phyloP scores from a whole-genome alignment of 1,140 invertebrate genomes.

The Parapsyche elsis region DNA sequence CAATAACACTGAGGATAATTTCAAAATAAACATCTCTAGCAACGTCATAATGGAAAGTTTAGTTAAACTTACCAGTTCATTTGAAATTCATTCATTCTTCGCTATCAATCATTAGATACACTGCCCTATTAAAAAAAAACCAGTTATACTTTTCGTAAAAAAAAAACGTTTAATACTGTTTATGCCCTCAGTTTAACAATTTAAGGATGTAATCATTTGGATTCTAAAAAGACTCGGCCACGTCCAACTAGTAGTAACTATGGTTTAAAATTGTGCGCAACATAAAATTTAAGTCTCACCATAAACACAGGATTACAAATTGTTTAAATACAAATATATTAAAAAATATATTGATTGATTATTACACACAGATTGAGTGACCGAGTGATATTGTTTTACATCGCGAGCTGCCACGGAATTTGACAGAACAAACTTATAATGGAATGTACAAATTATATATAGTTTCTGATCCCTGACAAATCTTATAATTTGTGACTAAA shows the following conservation, averaged over 20 bases:
- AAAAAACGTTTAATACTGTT: slow-evolving; percentile 55
- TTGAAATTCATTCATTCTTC: slow-evolving; percentile 68
- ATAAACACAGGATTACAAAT: slow-evolving; percentile 60
- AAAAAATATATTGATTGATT: slow-evolving; percentile 49
- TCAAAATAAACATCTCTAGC: slow-evolving; percentile 63
- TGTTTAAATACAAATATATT: slow-evolving; percentile 62
- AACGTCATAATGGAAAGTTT: slow-evolving; percentile 50
- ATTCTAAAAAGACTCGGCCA: slow-evolving; percentile 45
- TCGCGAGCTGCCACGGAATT: slow-evolving; percentile 49
- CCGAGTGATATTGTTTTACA: slow-evolving; percentile 35
- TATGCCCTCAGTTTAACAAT: slow-evolving; percentile 41
- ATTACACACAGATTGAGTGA: slow-evolving; percentile 37
- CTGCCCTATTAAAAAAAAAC: slow-evolving; percentile 63
- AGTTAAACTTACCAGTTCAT: slow-evolving; percentile 59
- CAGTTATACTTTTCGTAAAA: slow-evolving; percentile 53
- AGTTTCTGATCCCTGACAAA: slow-evolving; percentile 66
- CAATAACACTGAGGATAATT: slow-evolving; percentile 69
- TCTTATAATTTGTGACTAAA: slow-evolving; percentile 66
- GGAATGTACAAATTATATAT: slow-evolving; percentile 77
- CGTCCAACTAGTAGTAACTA: slow-evolving; percentile 21
- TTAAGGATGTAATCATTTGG: slow-evolving; percentile 47
- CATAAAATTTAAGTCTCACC: slow-evolving; percentile 54
- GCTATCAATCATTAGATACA: slow-evolving; percentile 67
- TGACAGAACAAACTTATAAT: slow-evolving; percentile 69
- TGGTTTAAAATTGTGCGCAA: slow-evolving; percentile 58